phyloP scores from a whole-genome alignment of 2,888 invertebrate genomes.

The Rhagonycha fulva region DNA sequence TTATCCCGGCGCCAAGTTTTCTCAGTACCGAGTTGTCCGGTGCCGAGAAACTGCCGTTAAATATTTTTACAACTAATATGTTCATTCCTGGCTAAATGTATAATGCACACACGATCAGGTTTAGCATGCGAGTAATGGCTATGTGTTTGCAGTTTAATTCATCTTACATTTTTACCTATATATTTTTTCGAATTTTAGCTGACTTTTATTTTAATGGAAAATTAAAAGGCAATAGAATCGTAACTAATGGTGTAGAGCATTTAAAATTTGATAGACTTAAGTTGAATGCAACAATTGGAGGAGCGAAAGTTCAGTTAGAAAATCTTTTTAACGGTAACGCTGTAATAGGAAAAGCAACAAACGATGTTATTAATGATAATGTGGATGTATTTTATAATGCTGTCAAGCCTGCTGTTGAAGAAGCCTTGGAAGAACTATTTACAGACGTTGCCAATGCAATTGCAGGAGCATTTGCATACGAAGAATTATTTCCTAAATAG shows the following conservation, averaged over 20 bases:
- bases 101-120: too few species aligned
- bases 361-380: slow-evolving; percentile 70
- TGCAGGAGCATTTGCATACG: slow-evolving; percentile 68
- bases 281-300: slow-evolving; percentile 63
- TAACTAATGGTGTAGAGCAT: slow-evolving; percentile 61
- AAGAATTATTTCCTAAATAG: slow-evolving; percentile 67
- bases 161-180: too few species aligned
- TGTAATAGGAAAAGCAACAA: slow-evolving; percentile 66
- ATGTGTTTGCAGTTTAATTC: too few species aligned
- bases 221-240: slow-evolving; percentile 64
- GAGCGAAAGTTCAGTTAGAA: slow-evolving; percentile 63
- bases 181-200: slow-evolving; percentile 58
- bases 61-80: too few species aligned
- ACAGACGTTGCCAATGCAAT: slow-evolving; percentile 73
- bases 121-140: too few species aligned
- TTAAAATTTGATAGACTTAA: slow-evolving; percentile 68
- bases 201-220: slow-evolving; percentile 68
- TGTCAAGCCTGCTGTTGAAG: slow-evolving; percentile 68
- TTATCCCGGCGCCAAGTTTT: too few species aligned
- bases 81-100: too few species aligned
- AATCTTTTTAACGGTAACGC: slow-evolving; percentile 72
- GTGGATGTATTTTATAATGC: slow-evolving; percentile 68
- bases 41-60: too few species aligned
- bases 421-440: slow-evolving; percentile 65
- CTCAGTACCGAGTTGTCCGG: too few species aligned